Evolutionary conservation across 1,140 invertebrate genomes (phyloP).

Genomic region (Ridgeia piscesae): DNA sequence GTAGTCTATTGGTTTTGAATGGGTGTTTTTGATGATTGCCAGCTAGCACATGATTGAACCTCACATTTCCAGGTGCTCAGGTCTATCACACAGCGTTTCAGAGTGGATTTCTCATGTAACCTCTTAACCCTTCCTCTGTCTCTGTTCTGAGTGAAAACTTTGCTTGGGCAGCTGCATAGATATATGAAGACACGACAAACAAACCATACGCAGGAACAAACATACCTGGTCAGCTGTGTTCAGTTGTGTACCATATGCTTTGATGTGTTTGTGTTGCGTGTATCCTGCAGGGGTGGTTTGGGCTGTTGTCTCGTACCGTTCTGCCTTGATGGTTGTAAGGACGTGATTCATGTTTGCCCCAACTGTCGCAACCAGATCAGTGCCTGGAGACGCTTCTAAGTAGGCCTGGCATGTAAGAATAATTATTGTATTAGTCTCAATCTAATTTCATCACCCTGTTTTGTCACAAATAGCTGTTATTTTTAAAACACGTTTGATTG

Average conservation of each 20-base stretch:
- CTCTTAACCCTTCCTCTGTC: too few relatives aligned
- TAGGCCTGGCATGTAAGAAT: background rate
- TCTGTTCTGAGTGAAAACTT: too few relatives aligned
- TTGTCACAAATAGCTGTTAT: too few relatives aligned
- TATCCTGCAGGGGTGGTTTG: slow-evolving; percentile 38
- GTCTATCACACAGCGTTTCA: too few relatives aligned
- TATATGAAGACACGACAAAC: background rate
- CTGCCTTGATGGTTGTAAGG: slow-evolving; percentile 51
- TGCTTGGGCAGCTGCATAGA: background rate
- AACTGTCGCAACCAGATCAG: slow-evolving; percentile 46
- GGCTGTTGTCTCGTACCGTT: slow-evolving; percentile 54
- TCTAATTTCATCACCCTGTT: too few relatives aligned
- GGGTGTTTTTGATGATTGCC: too few relatives aligned
- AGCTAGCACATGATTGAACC: too few relatives aligned
- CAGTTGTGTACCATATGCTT: background rate
- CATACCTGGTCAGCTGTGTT: background rate
- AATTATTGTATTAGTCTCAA: background rate
- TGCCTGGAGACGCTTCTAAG: slow-evolving; percentile 35
- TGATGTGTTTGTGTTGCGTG: background rate
- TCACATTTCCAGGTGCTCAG: too few relatives aligned
- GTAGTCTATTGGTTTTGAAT: too few relatives aligned
- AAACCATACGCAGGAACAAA: background rate
- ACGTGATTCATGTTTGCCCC: slow-evolving; percentile 50
- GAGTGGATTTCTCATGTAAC: too few relatives aligned
- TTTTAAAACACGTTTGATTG: too few relatives aligned